phyloP scores from a whole-genome alignment of 2,797 vertebrate genomes.

The Chromis chromis region DNA sequence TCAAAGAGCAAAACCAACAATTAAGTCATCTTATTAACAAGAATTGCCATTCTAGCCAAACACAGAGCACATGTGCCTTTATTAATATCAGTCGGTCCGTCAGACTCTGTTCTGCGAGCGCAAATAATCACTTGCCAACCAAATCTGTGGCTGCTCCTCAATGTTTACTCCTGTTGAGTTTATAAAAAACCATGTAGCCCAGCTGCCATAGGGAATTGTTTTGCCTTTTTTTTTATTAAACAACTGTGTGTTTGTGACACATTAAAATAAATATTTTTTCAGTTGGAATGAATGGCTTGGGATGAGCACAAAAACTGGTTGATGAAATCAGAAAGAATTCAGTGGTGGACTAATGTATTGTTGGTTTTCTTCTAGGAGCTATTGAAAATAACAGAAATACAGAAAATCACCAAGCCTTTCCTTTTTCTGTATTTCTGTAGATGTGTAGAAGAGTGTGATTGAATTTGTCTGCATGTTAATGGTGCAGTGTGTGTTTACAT shows the following conservation, averaged over 20 bases:
- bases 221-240: no score
- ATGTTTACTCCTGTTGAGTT: neutral
- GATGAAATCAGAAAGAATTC: no score
- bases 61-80: neutral
- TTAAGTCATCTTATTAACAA: neutral
- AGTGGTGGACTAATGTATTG: neutral
- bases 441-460: neutral
- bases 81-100: neutral
- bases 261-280: no score
- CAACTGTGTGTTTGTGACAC: neutral
- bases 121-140: neutral
- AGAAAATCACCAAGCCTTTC: neutral
- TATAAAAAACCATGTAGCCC: neutral
- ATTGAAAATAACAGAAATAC: neutral
- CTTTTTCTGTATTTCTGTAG: neutral
- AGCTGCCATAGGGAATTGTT: neutral
- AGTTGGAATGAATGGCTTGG: no score
- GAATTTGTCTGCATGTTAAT: constrained; percentile 1
- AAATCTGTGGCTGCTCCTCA: neutral
- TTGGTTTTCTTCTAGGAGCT: constrained; percentile 14
- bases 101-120: neutral
- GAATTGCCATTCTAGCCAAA: neutral
- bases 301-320: neutral
- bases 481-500: neutral
- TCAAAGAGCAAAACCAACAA: neutral